Base-by-base conservation (phyloP, 2,113 vertebrate genomes). In the Sula dactylatra region DNA sequence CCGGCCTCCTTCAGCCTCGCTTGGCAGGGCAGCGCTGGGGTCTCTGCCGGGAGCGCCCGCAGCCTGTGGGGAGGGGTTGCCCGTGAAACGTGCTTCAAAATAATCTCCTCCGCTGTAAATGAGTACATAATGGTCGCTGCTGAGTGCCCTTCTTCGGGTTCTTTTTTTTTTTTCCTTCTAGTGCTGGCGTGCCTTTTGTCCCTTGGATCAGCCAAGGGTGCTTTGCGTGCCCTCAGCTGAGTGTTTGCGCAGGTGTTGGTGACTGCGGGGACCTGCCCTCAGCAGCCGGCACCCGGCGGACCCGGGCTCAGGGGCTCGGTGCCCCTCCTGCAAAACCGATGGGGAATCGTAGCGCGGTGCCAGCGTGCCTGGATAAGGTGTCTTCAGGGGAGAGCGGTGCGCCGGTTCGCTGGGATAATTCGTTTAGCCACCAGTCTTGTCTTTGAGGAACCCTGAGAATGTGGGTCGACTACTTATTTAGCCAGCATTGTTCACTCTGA, bases 331-430 rank as follows among this genome's bases (percentile, higher is more conserved):
- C 47, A 3, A 2, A 31, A 27, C 22, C 0, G 2, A 0, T 0
- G 5, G 70, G 4, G 24, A 13, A 15, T 1, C 17, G 2, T 0
- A 1, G 34, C 2, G 4, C 49, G 0, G 27, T 3, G 66, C 38
- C 21, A 1, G 16, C 2, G 52, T 6, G 34, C 12, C 42, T 4
- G 1, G 26, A 1, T 1, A 8, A 38, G 49, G 44, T 6, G 58
- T 38, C 64, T 40, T 7, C 83, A 15, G 44, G 27, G 32, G 8
- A 71, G 34, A n/a, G 19, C 13, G 6, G 65, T 16, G 1, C 73
- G 3, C 2, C 3, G 0, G 2, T 52, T 29, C 15, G 2, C 32
- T 18, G 4, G 7, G 12, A 11, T 17, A 19, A 17, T 31, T 50
- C 3, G 0, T 59, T 42, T 25, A 26, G 47, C 31, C 58, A 8